Conservation (phyloP, 2,797 vertebrate species). For the Calcarius lapponicus region DNA sequence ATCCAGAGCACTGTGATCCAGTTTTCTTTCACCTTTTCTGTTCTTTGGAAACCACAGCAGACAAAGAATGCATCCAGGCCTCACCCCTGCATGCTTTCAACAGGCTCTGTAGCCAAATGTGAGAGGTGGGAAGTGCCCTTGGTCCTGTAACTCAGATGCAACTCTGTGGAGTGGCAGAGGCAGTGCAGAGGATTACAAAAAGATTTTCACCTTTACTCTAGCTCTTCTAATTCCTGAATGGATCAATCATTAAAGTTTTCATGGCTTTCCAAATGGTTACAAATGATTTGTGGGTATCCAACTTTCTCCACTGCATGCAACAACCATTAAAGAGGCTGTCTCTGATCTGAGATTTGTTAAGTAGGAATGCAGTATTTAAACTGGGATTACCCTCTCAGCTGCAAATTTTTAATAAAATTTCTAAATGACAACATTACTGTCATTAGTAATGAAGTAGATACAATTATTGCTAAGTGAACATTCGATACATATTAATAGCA, state of each 20-base stretch:
- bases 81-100: background rate
- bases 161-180: background rate
- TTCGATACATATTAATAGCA: conserved; percentile 31
- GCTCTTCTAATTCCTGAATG: background rate
- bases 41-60: background rate
- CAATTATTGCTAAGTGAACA: conserved; percentile 57
- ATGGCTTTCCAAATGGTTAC: background rate
- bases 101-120: background rate
- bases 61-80: background rate
- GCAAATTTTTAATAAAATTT: conserved; percentile 43
- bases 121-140: background rate
- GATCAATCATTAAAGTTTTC: background rate
- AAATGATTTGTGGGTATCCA: background rate
- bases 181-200: background rate
- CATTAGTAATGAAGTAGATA: conserved; percentile 41
- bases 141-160: background rate
- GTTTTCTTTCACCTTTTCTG: background rate
- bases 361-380: background rate
- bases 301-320: background rate
- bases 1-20: background rate
- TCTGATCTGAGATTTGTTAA: background rate
- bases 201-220: background rate
- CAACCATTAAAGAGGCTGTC: background rate
- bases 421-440: background rate
- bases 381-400: background rate